phyloP scores from a whole-genome alignment of 2,888 invertebrate species.

The Dascillus cervinus region DNA sequence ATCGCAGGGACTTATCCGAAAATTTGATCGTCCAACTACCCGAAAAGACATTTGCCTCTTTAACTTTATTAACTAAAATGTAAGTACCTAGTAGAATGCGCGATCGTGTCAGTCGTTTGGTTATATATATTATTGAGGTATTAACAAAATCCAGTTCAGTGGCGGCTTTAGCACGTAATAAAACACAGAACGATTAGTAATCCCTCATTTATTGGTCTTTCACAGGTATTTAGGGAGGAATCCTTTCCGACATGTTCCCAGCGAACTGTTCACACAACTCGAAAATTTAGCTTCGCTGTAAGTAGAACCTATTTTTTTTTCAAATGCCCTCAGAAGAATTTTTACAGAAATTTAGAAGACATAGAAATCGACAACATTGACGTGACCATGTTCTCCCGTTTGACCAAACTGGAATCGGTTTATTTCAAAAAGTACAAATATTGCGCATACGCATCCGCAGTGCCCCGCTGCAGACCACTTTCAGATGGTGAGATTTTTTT shows the following conservation, averaged over 20 bases:
- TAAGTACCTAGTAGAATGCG: no score
- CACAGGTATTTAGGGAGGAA: slow-evolving; percentile 42
- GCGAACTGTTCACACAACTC: slow-evolving; percentile 18
- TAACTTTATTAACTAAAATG: no score
- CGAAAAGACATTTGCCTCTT: no score
- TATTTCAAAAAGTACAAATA: slow-evolving; percentile 57
- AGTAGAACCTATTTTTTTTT: slow-evolving; percentile 11
- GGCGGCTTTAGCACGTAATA: no score
- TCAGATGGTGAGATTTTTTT: slow-evolving; percentile 47
- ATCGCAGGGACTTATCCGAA: no score
- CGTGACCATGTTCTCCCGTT: slow-evolving; percentile 43
- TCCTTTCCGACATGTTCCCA: slow-evolving; percentile 21
- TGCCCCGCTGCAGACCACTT: slow-evolving; percentile 50
- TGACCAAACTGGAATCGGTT: slow-evolving; percentile 47
- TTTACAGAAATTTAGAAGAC: slow-evolving; percentile 46
- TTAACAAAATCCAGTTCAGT: no score
- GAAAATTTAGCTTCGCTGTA: slow-evolving; percentile 25
- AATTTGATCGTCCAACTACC: no score
- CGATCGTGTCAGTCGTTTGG: no score
- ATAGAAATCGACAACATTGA: slow-evolving; percentile 47
- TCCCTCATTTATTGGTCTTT: no score
- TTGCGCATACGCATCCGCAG: slow-evolving; percentile 53
- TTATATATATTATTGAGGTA: no score
- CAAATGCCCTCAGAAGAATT: slow-evolving; percentile 10
- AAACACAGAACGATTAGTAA: no score